Conservation (phyloP, 1,140 invertebrate genomes). For the Drosophila kikkawai region DNA sequence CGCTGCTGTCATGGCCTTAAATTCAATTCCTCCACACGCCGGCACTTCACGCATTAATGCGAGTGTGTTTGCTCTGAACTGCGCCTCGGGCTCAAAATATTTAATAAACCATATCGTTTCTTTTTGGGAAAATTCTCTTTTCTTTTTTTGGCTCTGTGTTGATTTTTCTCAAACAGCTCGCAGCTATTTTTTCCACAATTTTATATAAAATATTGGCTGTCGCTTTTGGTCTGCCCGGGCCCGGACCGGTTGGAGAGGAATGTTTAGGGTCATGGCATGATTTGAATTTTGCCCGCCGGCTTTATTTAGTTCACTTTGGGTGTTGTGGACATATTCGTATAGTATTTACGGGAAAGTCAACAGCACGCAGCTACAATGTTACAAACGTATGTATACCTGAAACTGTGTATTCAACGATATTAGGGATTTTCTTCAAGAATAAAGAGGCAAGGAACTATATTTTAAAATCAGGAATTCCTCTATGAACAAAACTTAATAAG, state of each 20-base stretch:
- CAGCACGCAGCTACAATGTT: background rate
- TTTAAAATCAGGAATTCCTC: background rate
- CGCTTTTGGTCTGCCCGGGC: constrained; percentile 17
- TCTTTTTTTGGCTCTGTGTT: constrained; percentile 41
- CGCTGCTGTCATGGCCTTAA: constrained; percentile 35
- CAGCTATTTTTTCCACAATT: constrained; percentile 68
- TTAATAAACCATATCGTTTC: constrained; percentile 73
- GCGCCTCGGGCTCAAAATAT: constrained; percentile 64
- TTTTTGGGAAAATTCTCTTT: constrained; percentile 39
- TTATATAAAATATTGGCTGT: constrained; percentile 67
- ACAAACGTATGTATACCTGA: background rate
- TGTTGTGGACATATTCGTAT: constrained; percentile 3
- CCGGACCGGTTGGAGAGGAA: constrained; percentile 4
- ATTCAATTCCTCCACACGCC: constrained; percentile 52
- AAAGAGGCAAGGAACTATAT: no score
- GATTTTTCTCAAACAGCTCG: constrained; percentile 62
- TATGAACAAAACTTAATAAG: background rate
- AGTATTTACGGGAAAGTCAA: constrained; percentile 5
- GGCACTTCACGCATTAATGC: constrained; percentile 19
- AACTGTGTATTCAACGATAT: background rate
- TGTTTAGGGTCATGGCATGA: constrained; percentile 17
- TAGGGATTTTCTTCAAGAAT: background rate
- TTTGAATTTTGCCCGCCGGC: constrained; percentile 10
- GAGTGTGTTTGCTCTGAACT: constrained; percentile 52
- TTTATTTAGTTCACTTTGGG: constrained; percentile 11